Conservation (phyloP, 1,140 invertebrate genomes). For the Charaxes varanes region DNA sequence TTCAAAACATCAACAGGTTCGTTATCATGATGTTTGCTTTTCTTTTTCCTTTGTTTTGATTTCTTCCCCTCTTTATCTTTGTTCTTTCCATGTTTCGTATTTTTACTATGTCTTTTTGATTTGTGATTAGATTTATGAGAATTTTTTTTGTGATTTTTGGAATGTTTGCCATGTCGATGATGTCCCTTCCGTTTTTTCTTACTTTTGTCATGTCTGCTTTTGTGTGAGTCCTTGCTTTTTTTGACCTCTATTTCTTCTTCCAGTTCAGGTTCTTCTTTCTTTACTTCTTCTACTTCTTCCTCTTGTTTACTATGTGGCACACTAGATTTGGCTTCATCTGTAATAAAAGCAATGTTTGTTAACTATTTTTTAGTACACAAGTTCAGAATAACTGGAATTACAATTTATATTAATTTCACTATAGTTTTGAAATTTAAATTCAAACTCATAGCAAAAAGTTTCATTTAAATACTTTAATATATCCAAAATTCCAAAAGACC, state of each 20-base stretch:
- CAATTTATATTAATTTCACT: too few species aligned
- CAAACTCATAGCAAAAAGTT: too few species aligned
- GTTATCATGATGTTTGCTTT: conserved; percentile 49
- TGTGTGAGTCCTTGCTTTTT: conserved; percentile 59
- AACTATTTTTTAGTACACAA: background rate
- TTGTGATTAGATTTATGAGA: conserved; percentile 45
- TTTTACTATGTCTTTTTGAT: conserved; percentile 50
- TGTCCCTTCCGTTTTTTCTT: conserved; percentile 71
- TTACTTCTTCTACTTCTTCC: conserved; percentile 39
- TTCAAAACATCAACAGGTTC: conserved; percentile 34
- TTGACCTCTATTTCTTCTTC: conserved; percentile 35
- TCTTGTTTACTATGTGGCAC: conserved; percentile 39
- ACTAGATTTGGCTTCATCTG: conserved; percentile 55
- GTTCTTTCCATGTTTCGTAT: conserved; percentile 48
- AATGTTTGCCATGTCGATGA: conserved; percentile 73
- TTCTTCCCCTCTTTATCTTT: conserved; percentile 59
- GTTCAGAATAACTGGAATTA: too few species aligned
- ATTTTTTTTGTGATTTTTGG: conserved; percentile 60
- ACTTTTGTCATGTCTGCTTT: conserved; percentile 61
- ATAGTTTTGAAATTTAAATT: too few species aligned
- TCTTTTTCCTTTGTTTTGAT: conserved; percentile 65
- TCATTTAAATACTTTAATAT: too few species aligned
- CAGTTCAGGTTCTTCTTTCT: conserved; percentile 27
- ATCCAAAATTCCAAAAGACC: too few species aligned
- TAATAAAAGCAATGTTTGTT: conserved; percentile 17